These are phyloP conservation scores for Antechinus stuartii DNA, from an alignment of 2,113 vertebrate species.

Conservation along the genomic window DNA sequence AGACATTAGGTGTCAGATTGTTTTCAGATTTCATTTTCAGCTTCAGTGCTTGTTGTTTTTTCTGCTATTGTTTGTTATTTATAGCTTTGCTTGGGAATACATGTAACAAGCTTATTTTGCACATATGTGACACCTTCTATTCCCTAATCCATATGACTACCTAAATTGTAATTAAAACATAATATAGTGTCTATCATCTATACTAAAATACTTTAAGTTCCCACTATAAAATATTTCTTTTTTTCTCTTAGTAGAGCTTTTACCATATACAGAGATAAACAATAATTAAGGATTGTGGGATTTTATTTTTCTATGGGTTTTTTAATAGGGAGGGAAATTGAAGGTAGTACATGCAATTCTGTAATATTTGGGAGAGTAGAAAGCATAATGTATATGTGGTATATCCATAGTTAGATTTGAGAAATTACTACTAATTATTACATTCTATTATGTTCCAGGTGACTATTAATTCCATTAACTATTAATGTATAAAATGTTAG, in stretches of 20 bases:
- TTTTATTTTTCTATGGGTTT: neutral
- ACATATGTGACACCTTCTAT: neutral
- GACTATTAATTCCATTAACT: neutral
- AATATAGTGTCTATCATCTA: neutral
- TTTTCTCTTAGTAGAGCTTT: neutral
- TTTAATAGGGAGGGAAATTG: neutral
- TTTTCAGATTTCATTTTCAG: slow-evolving; percentile 50
- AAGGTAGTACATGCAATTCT: neutral
- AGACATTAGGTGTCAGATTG: neutral
- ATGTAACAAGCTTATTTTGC: slow-evolving; percentile 3
- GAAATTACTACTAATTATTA: neutral
- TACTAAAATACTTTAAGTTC: neutral
- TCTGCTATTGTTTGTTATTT: neutral
- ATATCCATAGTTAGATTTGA: neutral
- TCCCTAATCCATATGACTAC: neutral
- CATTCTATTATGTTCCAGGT: too few relatives aligned
- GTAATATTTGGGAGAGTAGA: neutral
- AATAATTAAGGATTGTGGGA: neutral
- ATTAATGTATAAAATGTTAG: slow-evolving; percentile 20
- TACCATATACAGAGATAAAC: neutral
- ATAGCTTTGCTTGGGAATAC: slow-evolving; percentile 30
- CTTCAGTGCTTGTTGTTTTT: slow-evolving; percentile 4
- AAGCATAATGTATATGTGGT: neutral
- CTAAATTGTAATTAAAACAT: neutral
- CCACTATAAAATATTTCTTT: neutral